Conservation (phyloP, 2,113 vertebrate genomes). For the Poecile atricapillus region DNA sequence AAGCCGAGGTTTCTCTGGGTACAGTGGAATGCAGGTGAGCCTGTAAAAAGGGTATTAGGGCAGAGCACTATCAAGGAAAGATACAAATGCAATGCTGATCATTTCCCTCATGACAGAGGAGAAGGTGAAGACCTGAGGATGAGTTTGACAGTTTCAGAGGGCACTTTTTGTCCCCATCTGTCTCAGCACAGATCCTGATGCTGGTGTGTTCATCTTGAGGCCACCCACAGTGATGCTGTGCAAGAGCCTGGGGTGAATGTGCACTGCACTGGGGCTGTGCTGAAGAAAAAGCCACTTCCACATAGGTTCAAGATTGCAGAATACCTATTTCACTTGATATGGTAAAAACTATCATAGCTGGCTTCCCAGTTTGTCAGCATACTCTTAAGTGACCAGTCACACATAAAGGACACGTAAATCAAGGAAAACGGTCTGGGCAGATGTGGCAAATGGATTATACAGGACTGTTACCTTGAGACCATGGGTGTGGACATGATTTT, state of each 20-base stretch:
- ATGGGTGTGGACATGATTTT: no score
- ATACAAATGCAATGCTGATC: not conserved
- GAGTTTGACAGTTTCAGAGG: not conserved
- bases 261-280: not conserved
- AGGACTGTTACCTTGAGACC: no score
- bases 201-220: not conserved
- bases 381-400: no score
- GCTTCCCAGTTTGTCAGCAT: no score
- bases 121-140: not conserved
- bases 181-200: not conserved
- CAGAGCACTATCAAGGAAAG: not conserved
- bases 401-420: no score
- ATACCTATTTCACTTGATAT: no score
- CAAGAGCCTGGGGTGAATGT: not conserved
- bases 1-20: not conserved
- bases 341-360: no score
- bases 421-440: no score
- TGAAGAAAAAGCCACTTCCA: no score
- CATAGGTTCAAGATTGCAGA: no score
- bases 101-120: not conserved
- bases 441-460: no score
- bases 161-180: not conserved
- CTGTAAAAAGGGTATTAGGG: not conserved
- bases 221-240: not conserved
- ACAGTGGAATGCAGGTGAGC: rapidly evolving